These are phyloP conservation scores for Charaxes varanes DNA, from an alignment of 1,140 invertebrate genomes.

Conservation along the genomic window DNA sequence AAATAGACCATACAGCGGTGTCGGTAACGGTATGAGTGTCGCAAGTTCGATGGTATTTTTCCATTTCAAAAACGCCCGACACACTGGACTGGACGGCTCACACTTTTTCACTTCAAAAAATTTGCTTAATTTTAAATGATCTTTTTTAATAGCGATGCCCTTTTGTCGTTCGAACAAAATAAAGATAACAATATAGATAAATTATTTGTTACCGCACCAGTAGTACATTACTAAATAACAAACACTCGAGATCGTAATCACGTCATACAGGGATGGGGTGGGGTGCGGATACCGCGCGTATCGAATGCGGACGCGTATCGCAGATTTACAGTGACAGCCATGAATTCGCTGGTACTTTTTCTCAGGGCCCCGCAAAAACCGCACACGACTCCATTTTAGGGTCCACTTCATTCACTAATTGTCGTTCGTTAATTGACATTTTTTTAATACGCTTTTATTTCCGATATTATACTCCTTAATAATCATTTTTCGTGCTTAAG, in stretches of 20 bases:
- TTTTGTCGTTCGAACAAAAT: background rate
- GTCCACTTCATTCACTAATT: constrained; percentile 41
- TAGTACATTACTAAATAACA: constrained; percentile 11
- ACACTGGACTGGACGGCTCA: too few species aligned
- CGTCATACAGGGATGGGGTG: constrained; percentile 10
- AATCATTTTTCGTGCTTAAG: too few species aligned
- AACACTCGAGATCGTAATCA: constrained; percentile 17
- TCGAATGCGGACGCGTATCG: constrained; percentile 31
- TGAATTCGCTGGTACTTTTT: constrained; percentile 41
- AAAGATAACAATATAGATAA: background rate
- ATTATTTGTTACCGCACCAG: background rate
- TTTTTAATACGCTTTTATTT: constrained; percentile 15
- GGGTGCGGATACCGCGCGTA: constrained; percentile 31
- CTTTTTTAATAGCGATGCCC: background rate
- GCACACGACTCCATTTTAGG: constrained; percentile 27
- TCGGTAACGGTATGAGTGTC: too few species aligned
- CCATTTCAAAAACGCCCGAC: too few species aligned
- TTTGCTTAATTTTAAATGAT: too few species aligned
- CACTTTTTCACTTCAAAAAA: too few species aligned
- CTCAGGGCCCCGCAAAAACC: constrained; percentile 34
- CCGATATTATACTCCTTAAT: too few species aligned
- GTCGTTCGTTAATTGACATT: too few species aligned
- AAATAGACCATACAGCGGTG: too few species aligned
- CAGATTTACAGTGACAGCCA: constrained; percentile 55
- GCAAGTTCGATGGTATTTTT: too few species aligned